Evolutionary conservation across 2,888 invertebrate genomes (phyloP), one percentile per base, ranked within the genome.

Genomic region (Ochropleura plecta): DNA sequence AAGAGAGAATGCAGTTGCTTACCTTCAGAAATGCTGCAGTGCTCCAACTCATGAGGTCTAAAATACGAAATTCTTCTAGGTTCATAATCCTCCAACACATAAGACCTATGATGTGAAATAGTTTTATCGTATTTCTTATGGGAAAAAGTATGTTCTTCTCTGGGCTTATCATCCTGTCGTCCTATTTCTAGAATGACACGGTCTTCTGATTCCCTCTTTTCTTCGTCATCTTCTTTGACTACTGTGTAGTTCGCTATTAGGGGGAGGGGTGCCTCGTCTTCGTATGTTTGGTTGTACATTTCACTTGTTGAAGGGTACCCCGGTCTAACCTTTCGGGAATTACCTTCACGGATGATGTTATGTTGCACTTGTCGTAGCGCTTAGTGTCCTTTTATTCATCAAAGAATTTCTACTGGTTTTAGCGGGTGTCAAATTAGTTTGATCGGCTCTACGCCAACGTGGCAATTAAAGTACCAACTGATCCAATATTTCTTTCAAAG

Each of bases 101-200:
- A 96, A 2, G 96, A 95, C 67, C 96, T 91, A 76, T 95, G 96
- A 81, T 96, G 96, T 0, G 96, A 94, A 81, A 95, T 96, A 0
- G 96, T 96, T 84, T 96, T 96, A 73, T 96, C 96, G 71, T 96
- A 96, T 82, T 96, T 96, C 89, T 96, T 96, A 78, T 96, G 96
- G 0, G 96, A 96, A 78, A 96, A 96, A 42, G 96, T 96, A 14
- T 91, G 92, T 79, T 96, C 96, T 80, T 96, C 96, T 72, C 88
- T 92, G 0, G 95, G 95, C 46, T 92, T 95, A 3, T 96, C 96
- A n/a, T 96, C 96, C 73, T 93, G 96, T 2, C 95, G 90, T 8
- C 97, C 97, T 82, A 97, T 97, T 91, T 97, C 97, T 76, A 97
- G 90, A 76, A 97, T 96, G 0, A 97, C 95, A 3, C 94, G 89